Evolutionary conservation across 1,140 invertebrate species (phyloP).

Genomic region (Sarcophaga bullata): DNA sequence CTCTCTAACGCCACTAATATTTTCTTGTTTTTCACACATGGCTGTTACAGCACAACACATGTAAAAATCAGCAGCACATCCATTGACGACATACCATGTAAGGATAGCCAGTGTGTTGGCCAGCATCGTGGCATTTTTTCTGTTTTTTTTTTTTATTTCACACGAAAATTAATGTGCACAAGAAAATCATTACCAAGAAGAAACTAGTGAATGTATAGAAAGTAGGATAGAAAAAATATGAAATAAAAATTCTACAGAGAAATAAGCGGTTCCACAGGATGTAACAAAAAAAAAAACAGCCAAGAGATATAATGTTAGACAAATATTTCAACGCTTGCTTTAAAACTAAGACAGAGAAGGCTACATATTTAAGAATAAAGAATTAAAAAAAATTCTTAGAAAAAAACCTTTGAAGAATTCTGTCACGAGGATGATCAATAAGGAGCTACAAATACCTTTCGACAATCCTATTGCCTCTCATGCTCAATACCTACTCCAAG

Average conservation of each 20-base stretch:
- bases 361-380: no score
- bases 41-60: background rate
- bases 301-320: slow-evolving; percentile 1
- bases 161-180: slow-evolving; percentile 35
- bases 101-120: slow-evolving; percentile 3
- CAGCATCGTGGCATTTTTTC: slow-evolving; percentile 23
- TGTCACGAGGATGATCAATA: no score
- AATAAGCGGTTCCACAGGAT: background rate
- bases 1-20: background rate
- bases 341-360: no score
- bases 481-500: no score
- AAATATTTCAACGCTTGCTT: background rate
- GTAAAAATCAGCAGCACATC: slow-evolving; percentile 41
- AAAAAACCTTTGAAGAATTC: no score
- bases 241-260: background rate
- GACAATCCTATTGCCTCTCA: no score
- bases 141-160: slow-evolving; percentile 13
- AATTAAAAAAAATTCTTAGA: no score
- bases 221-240: background rate
- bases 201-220: background rate
- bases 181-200: slow-evolving; percentile 11
- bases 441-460: no score
- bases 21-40: background rate
- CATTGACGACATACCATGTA: slow-evolving; percentile 16
- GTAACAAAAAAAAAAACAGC: background rate